A percentile compares a stretch with the other conserved stretches of the same genome.
These are phyloP conservation scores for Apoderus coryli DNA, from an alignment of 2,888 invertebrate genomes.

Conservation along the genomic window DNA sequence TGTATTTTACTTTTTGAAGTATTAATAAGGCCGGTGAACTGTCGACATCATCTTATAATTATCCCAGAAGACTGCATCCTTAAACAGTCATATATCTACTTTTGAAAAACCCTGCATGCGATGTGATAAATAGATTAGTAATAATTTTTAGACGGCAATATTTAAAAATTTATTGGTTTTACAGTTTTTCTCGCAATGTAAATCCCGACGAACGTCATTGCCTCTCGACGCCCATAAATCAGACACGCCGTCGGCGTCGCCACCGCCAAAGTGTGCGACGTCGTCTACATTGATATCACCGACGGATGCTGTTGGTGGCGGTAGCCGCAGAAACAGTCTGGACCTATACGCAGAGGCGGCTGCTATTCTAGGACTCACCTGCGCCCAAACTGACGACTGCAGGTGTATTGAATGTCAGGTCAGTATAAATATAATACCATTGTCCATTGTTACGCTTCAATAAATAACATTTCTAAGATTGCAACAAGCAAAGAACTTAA, in stretches of 20 bases:
- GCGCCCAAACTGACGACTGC: slow-evolving; percentile 31
- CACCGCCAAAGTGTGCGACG: slow-evolving; percentile 5
- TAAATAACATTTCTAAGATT: too few relatives aligned
- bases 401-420: slow-evolving; percentile 33
- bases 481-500: too few relatives aligned
- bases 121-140: not conserved
- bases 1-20: too few relatives aligned
- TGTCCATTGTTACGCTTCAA: too few relatives aligned
- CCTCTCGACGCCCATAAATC: not conserved
- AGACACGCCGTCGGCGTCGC: slow-evolving; percentile 7
- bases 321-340: slow-evolving; percentile 27
- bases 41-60: too few relatives aligned
- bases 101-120: too few relatives aligned
- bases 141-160: too few relatives aligned
- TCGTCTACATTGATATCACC: slow-evolving; percentile 5
- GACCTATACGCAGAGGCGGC: slow-evolving; percentile 32
- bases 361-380: slow-evolving; percentile 30
- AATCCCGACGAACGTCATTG: slow-evolving; percentile 16
- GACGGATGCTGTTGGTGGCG: slow-evolving; percentile 9
- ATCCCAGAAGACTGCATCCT: too few relatives aligned
- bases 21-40: too few relatives aligned
- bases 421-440: too few relatives aligned
- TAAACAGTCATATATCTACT: too few relatives aligned
- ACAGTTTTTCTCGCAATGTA: slow-evolving; percentile 26
- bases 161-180: slow-evolving; percentile 16